Evolutionary conservation across 2,888 invertebrate species (phyloP), one percentile per base, ranked within the genome.

Genomic region (Chrysotoxum bicinctum): DNA sequence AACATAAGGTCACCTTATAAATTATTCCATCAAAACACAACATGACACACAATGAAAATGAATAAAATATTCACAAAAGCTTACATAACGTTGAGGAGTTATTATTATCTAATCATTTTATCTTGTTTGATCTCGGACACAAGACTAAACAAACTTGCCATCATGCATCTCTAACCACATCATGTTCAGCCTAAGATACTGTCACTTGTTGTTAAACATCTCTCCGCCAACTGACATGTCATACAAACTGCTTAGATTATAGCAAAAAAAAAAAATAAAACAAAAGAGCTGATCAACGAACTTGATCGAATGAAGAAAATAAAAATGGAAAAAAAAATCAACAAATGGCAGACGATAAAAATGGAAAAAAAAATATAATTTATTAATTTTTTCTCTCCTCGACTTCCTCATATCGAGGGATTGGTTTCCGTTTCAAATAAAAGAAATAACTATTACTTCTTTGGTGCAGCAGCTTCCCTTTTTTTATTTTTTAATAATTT

Each of bases 341-440:
- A 4, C 9, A 12, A 23, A 37, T 23, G n/a, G 14, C 43, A 43
- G 16, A 43, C 7, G 12, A 62, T 43, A 43, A 43, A 43, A 40
- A 5, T 26, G 32, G 14, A 30, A 54, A 37, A 23, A 40, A 60
- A 8, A 1, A 16, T 16, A 60, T 58, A 56, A 64, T 69, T 83
- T 58, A 66, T 69, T 69, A 40, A n/a, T 78, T 78, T 73, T 78
- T 73, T 56, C 37, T 56, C 69, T 56, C n/a, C 56, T 82, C 35
- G 56, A 84, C 80, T 84, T 84, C 84, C 84, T 84, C 72, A 68
- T 79, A 69, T 50, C 30, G 7, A 21, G 12, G 52, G 80, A 84
- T 84, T 84, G 84, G 80, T 84, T 84, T 84, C 84, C 84, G 84
- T 72, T 72, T 19, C 45, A 35, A 43, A 75, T 32, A 37, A 82